phyloP scores from a whole-genome alignment of 1,140 invertebrate genomes.

The Condylostylus longicornis region DNA sequence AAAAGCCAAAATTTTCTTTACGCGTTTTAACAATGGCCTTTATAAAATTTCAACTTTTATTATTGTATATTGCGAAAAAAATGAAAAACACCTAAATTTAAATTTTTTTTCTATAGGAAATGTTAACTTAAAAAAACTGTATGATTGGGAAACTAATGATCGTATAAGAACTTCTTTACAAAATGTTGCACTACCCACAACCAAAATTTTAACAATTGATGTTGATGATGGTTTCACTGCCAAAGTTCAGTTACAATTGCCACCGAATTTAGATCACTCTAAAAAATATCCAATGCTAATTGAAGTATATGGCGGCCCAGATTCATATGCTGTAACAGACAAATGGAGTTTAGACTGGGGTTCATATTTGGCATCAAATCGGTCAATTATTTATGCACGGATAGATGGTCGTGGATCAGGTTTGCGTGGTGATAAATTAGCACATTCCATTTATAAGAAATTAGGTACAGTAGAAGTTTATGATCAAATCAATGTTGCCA shows the following conservation, averaged over 20 bases:
- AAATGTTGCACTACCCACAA: constrained; percentile 17
- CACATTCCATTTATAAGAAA: constrained; percentile 68
- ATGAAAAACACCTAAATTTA: not conserved
- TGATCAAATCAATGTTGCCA: constrained; percentile 53
- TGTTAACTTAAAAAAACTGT: constrained; percentile 17
- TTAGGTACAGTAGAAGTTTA: constrained; percentile 77
- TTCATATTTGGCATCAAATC: constrained; percentile 65
- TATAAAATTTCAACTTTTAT: no score
- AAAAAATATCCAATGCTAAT: constrained; percentile 70
- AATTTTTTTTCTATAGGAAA: constrained; percentile 10
- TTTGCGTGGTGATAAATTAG: constrained; percentile 63
- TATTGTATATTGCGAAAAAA: no score
- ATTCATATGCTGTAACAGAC: constrained; percentile 64
- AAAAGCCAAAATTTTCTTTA: no score
- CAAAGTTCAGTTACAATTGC: constrained; percentile 45
- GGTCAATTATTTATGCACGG: constrained; percentile 68
- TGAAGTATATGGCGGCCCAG: constrained; percentile 82
- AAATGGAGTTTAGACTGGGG: constrained; percentile 64
- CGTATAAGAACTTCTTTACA: constrained; percentile 13
- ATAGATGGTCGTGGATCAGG: constrained; percentile 85
- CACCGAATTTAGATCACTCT: constrained; percentile 52
- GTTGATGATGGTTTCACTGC: constrained; percentile 25
- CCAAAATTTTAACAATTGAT: constrained; percentile 18
- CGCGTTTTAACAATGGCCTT: no score
- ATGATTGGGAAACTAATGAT: constrained; percentile 25